Evolutionary conservation across 1,140 invertebrate species (phyloP).

Genomic region (Heliconius congener): DNA sequence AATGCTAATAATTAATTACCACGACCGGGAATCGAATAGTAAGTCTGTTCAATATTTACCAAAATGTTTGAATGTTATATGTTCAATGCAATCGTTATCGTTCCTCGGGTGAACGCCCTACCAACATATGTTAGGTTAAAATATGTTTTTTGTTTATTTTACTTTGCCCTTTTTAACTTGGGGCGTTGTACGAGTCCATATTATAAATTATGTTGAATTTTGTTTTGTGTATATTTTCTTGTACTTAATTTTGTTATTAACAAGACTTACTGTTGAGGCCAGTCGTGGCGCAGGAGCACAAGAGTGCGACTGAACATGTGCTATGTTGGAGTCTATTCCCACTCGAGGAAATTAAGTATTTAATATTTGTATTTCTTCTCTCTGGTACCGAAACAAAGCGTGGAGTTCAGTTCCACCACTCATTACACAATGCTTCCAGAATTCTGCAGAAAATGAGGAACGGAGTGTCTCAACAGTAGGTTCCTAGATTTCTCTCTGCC

Average conservation of each 20-base stretch:
- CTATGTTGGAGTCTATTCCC: not conserved
- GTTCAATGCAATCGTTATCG: not conserved
- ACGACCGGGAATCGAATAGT: not conserved
- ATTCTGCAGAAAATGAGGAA: too few relatives aligned
- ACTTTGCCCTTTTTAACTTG: not conserved
- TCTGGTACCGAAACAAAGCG: too few relatives aligned
- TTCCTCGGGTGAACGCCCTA: slow-evolving; percentile 10
- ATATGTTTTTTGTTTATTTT: not conserved
- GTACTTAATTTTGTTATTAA: not conserved
- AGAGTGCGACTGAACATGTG: not conserved
- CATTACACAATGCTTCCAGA: too few relatives aligned
- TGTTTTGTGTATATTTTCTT: not conserved
- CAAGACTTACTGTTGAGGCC: not conserved
- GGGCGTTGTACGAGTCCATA: not conserved
- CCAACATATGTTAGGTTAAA: not conserved
- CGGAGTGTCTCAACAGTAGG: too few relatives aligned
- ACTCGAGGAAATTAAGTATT: too few relatives aligned
- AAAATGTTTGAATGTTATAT: not conserved
- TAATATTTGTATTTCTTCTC: too few relatives aligned
- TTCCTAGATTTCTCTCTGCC: too few relatives aligned
- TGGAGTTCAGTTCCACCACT: too few relatives aligned
- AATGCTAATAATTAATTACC: not conserved
- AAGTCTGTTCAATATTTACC: not conserved
- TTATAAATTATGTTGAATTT: not conserved
- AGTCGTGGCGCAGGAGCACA: too few relatives aligned